Evolutionary conservation across 1,140 invertebrate genomes (phyloP).

Genomic region (Temnothorax curvispinosus): DNA sequence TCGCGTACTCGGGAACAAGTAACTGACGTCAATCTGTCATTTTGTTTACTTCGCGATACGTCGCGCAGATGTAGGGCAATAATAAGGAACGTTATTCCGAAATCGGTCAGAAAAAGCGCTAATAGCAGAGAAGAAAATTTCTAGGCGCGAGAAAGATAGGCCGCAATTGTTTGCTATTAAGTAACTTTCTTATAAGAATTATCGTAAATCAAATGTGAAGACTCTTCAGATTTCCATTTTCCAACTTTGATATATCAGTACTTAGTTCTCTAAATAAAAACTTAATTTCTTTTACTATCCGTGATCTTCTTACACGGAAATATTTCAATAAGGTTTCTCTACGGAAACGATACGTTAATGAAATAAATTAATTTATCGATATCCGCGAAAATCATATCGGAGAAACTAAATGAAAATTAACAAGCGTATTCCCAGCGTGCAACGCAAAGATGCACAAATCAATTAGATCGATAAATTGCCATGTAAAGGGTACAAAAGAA

Average conservation of each 20-base stretch:
- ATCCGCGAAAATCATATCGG: neutral
- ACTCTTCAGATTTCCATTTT: constrained; percentile 11
- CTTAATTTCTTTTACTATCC: constrained; percentile 1
- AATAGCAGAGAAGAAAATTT: neutral
- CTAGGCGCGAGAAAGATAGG: neutral
- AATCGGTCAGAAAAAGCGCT: neutral
- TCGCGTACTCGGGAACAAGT: constrained; percentile 45
- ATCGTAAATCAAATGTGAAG: neutral
- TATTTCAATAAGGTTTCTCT: neutral
- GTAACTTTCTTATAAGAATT: neutral
- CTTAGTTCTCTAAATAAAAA: neutral
- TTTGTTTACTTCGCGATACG: constrained; percentile 9
- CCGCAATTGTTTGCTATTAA: neutral
- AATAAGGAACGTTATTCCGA: neutral
- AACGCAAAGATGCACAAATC: neutral
- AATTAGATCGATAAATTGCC: neutral
- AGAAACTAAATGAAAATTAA: neutral
- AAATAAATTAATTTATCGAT: neutral
- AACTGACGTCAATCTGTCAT: constrained; percentile 40
- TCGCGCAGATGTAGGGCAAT: neutral
- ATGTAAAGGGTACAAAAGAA: constrained; percentile 28
- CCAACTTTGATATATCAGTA: neutral
- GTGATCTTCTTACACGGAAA: neutral
- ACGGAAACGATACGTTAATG: neutral
- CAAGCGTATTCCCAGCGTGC: neutral